Base-by-base conservation (phyloP, 2,888 invertebrate species). In the Phyto melanocephala region DNA sequence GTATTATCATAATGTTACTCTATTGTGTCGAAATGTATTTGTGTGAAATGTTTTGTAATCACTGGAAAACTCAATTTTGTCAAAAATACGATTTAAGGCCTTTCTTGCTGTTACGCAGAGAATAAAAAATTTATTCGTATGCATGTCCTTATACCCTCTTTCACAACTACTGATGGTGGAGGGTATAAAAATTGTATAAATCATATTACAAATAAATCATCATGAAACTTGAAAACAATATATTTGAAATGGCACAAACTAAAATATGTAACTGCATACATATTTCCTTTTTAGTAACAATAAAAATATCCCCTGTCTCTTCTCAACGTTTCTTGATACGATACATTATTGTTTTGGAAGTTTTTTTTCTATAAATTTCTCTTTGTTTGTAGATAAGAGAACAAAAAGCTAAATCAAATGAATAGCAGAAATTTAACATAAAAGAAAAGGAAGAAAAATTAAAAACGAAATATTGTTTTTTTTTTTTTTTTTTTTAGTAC, bases 131-230 rank as follows among this genome's bases (percentile, higher is more conserved):
- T n/a, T n/a, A n/a, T n/a, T n/a, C n/a, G n/a, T n/a, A n/a, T n/a
- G n/a, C n/a, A n/a, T n/a, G n/a, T n/a, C n/a, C n/a, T n/a, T n/a
- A n/a, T n/a, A n/a, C n/a, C n/a, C n/a, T n/a, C n/a, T n/a, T n/a
- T n/a, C n/a, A n/a, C n/a, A n/a, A n/a, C n/a, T n/a, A n/a, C n/a
- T n/a, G n/a, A n/a, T n/a, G n/a, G n/a, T n/a, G n/a, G n/a, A n/a
- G n/a, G n/a, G n/a, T n/a, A n/a, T n/a, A n/a, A n/a, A n/a, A n/a
- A 11, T 8, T n/a, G 7, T 24, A 45, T 72, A 52, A 72, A 52
- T 72, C 50, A 62, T 13, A 60, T 13, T 4, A 10, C 20, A 35
- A 70, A 77, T 77, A 77, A 76, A 76, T 76, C 65, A 65, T 54
- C 28, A 37, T 56, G 56, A 47, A 24, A 37, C 20, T 65, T n/a